A percentile compares a stretch with the other conserved stretches of the same genome.
These are phyloP conservation scores for Cryptocephalus moraei DNA, from an alignment of 2,888 invertebrate genomes.

Conservation along the genomic window DNA sequence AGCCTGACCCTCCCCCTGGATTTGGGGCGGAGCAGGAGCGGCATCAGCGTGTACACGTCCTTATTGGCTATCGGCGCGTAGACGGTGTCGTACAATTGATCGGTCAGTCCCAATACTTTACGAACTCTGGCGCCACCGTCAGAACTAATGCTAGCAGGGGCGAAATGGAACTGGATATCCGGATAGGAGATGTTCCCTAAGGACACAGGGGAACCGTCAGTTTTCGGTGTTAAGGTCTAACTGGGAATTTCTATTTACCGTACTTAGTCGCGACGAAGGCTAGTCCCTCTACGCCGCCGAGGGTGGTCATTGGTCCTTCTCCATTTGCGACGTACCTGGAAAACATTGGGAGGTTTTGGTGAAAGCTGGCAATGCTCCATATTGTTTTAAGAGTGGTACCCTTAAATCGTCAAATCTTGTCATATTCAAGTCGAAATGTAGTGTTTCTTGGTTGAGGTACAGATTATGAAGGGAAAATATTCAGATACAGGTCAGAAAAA, in stretches of 20 bases:
- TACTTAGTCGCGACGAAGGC: slow-evolving; percentile 80
- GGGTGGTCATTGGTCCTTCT: slow-evolving; percentile 75
- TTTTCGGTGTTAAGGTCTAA: too few species aligned
- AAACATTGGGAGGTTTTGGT: slow-evolving; percentile 32
- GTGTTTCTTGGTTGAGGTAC: too few species aligned
- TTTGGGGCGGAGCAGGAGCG: slow-evolving; percentile 67
- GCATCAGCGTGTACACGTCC: slow-evolving; percentile 78
- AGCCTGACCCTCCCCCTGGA: slow-evolving; percentile 71
- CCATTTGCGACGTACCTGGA: slow-evolving; percentile 71
- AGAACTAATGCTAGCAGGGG: slow-evolving; percentile 77
- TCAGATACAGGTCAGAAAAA: too few species aligned
- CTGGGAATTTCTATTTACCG: slow-evolving; percentile 6
- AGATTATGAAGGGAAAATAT: too few species aligned
- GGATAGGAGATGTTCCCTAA: slow-evolving; percentile 71
- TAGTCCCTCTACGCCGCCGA: slow-evolving; percentile 80
- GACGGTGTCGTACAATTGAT: slow-evolving; percentile 68
- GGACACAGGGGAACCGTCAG: not conserved
- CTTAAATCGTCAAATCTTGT: too few species aligned
- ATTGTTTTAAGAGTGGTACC: too few species aligned
- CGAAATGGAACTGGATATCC: slow-evolving; percentile 88
- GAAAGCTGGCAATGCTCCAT: too few species aligned
- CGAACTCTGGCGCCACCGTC: slow-evolving; percentile 61
- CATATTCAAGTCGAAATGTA: too few species aligned
- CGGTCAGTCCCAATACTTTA: slow-evolving; percentile 70
- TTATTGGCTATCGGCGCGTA: slow-evolving; percentile 71